Evolutionary conservation across 2,888 invertebrate genomes (phyloP), one percentile per base, ranked within the genome.

Genomic region (Gasteruption jaculator): DNA sequence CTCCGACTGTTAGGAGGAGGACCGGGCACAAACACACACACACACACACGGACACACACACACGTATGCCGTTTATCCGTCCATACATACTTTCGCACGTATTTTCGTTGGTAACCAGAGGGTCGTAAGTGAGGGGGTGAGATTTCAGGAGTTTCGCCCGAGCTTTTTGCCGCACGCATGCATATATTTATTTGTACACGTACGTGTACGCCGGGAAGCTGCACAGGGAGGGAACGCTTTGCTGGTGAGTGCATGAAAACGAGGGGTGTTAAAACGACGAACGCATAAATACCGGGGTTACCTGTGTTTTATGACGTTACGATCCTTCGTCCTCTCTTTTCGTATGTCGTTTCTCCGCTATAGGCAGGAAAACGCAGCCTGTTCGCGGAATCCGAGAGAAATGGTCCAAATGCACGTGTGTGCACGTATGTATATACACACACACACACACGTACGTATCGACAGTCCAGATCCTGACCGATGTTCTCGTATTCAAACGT

Each of bases 261-360:
- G 52, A 53, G 54, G 54, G 50, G 52, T 52, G 54, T 60, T 54
- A 58, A 57, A 58, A 61, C 59, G 59, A 56, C 57, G 63, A 56
- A 53, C 56, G 56, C 63, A 69, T 69, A 69, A 69, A 70, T 70
- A 68, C 63, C 56, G 66, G 68, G 59, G 65, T 70, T 69, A 69
- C 62, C 65, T 60, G 61, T 67, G 67, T 69, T 70, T 70, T 70
- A 69, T 63, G 65, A 61, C 58, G 53, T 50, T 48, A 41, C 50
- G 48, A 41, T 41, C 45, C 51, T 27, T 22, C 31, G 6, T 18
- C 11, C 14, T 8, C 15, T 25, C 12, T 14, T 5, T 5, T 37
- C 15, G n/a, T n/a, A n/a, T n/a, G n/a, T n/a, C n/a, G n/a, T n/a
- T n/a, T n/a, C n/a, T n/a, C n/a, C 52, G 50, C 49, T 40, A 43